Percentiles rank a stretch among this genome's conserved stretches.
These are phyloP conservation scores for Echiichthys vipera DNA, from an alignment of 2,797 vertebrate species.

Conservation along the genomic window DNA sequence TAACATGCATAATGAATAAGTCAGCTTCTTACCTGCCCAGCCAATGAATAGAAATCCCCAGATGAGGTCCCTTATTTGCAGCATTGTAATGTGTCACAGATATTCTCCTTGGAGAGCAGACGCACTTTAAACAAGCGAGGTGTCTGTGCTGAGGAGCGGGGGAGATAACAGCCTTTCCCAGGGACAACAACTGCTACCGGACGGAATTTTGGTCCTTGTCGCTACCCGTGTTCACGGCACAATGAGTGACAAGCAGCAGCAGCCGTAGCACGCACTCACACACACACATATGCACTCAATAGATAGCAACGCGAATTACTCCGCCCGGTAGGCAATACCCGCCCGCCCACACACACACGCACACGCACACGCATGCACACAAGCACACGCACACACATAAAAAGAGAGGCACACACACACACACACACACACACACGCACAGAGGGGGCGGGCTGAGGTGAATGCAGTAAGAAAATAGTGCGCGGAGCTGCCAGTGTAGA, in stretches of 20 bases:
- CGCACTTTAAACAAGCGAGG: slow-evolving; percentile 56
- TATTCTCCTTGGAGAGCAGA: slow-evolving; percentile 82
- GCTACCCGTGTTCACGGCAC: slow-evolving; percentile 87
- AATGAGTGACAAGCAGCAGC: slow-evolving; percentile 91
- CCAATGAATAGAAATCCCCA: slow-evolving; percentile 90
- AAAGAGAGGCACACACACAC: background rate
- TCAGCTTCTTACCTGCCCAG: slow-evolving; percentile 88
- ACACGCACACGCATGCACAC: slow-evolving; percentile 34
- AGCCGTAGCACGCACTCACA: slow-evolving; percentile 86
- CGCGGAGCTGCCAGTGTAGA: slow-evolving; percentile 66
- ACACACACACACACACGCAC: background rate
- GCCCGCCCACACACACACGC: background rate
- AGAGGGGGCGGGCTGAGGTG: slow-evolving; percentile 67
- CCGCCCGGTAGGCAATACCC: slow-evolving; percentile 83
- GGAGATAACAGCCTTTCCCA: slow-evolving; percentile 46
- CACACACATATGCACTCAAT: slow-evolving; percentile 43
- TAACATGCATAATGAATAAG: slow-evolving; percentile 25
- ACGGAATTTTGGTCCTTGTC: slow-evolving; percentile 78
- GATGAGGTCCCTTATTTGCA: slow-evolving; percentile 89
- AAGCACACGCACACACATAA: slow-evolving; percentile 75
- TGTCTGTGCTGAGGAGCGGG: slow-evolving; percentile 27
- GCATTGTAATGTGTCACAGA: slow-evolving; percentile 88
- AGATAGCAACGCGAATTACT: slow-evolving; percentile 85
- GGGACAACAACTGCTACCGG: slow-evolving; percentile 66
- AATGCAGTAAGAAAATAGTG: slow-evolving; percentile 80